Base-by-base conservation (phyloP, 2,888 invertebrate species). In the Ramazzottius varieornatus region DNA sequence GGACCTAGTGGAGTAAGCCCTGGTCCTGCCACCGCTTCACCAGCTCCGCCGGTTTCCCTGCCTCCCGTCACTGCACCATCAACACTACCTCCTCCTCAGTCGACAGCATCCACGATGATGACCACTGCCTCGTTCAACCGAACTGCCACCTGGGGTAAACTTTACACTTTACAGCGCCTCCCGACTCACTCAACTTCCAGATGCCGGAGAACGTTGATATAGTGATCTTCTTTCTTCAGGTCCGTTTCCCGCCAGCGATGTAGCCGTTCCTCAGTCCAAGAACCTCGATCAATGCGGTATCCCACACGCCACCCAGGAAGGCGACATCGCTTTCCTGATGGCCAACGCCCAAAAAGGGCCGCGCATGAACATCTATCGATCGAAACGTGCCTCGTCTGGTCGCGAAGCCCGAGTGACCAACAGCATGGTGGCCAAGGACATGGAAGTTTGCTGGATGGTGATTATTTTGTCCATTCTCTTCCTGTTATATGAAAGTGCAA, bases 401-500 rank as follows among this genome's bases (percentile, higher is more conserved):
- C 54, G 54, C 24, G 54, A 54, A 54, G 29, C 20, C n/a, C 54
- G 54, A 4, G 24, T 54, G 16, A 54, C 54, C 54, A 54, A 54
- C 54, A n/a, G 20, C 29, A 54, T 54, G 54, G 54, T 54, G 4
- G 54, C 54, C 54, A 54, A 54, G 54, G 54, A 54, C 4, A 54
- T 54, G 54, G 54, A 54, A 54, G 54, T 54, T 24, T 54, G 54
- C 54, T 54, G 54, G 54, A 54, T 54, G 54, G 54, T 54, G 29
- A 24, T 8, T 54, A 13, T 40, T 40, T 20, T 8, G 40, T 40
- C 13, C 40, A 40, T 20, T n/a, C 40, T 40, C 20, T 40, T 13
- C 40, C 40, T 40, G 20, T 40, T 40, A 40, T 20, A 13, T 40
- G 20, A n/a, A n/a, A n/a, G n/a, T n/a, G n/a, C n/a, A n/a, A n/a